Percentiles rank a stretch among this genome's conserved stretches.
Conservation (phyloP, 2,888 invertebrate species). For the Pecten maximus region DNA sequence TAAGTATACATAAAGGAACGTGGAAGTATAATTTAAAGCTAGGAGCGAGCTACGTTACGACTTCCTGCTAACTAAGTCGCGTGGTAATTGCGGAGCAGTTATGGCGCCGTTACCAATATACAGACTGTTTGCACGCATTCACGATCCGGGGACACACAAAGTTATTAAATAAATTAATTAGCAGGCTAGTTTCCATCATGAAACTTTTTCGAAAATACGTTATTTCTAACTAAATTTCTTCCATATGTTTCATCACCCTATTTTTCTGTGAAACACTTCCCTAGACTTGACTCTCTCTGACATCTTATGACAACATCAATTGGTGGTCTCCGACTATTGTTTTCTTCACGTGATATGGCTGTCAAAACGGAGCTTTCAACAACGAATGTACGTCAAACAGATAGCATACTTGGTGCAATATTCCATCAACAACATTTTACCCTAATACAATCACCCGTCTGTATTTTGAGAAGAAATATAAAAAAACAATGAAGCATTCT, state of each 20-base stretch:
- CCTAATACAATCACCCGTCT: not conserved
- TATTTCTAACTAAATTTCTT: not conserved
- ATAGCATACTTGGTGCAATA: not conserved
- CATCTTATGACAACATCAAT: not conserved
- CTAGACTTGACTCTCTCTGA: not conserved
- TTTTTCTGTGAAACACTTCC: not conserved
- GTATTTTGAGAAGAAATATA: not conserved
- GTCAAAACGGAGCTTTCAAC: not conserved
- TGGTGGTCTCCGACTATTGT: not conserved
- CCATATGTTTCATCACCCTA: not conserved
- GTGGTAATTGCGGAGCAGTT: not conserved
- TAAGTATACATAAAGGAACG: conserved; percentile 17
- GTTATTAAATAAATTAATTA: conserved; percentile 29
- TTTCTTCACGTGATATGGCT: not conserved
- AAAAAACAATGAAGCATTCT: not conserved
- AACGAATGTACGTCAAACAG: not conserved
- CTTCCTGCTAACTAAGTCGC: not conserved
- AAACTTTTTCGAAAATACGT: not conserved
- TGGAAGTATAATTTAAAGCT: not conserved
- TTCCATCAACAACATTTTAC: not conserved
- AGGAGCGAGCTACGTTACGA: not conserved
- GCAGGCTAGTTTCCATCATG: not conserved
- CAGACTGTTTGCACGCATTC: conserved; percentile 24
- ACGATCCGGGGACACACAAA: not conserved
- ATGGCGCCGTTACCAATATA: not conserved